Evolutionary conservation across 2,113 vertebrate genomes (phyloP), one percentile per base, ranked within the genome.

Genomic region (Ceratotherium simum): DNA sequence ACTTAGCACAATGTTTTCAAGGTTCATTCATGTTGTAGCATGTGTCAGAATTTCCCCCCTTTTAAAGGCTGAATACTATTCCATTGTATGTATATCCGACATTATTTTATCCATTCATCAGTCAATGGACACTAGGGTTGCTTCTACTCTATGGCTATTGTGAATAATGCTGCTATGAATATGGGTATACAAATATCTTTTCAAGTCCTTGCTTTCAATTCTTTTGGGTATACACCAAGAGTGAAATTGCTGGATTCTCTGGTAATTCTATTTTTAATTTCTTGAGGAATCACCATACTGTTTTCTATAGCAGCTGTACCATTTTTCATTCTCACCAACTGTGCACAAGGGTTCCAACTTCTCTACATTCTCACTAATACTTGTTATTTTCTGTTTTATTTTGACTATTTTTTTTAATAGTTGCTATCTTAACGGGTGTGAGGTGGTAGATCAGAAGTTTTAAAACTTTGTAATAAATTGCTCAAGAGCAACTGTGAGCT

Each of bases 251-350:
- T 56, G 18, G 64, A 58, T 36, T 58, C 78, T 20, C 36, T 13
- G 20, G 8, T 78, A 94, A 90, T 82, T 79, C 33, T 69, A 90
- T 78, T 65, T 95, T 92, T 78, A 85, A 89, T 11, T 65, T 91
- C 62, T 67, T 60, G 6, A 85, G 60, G 51, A 94, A 89, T 31
- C 20, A 46, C 31, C 5, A 31, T 27, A 48, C 13, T 94, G 5
- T 82, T 93, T 95, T 39, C 42, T 36, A 58, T 2, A 85, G n/a
- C 39, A 69, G 7, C 3, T 36, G 17, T 11, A 81, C 6, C 20
- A 48, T 81, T 90, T 96, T 89, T 69, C 20, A 64, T 91, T 89
- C 69, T 33, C 20, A 64, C 16, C 3, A 76, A 46, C 9, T 3
- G 39, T 36, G 18, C 14, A 60, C 3, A 69, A 73, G 13, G 5